These are phyloP conservation scores for Semotilus atromaculatus DNA, from an alignment of 2,797 vertebrate genomes.

Conservation along the genomic window DNA sequence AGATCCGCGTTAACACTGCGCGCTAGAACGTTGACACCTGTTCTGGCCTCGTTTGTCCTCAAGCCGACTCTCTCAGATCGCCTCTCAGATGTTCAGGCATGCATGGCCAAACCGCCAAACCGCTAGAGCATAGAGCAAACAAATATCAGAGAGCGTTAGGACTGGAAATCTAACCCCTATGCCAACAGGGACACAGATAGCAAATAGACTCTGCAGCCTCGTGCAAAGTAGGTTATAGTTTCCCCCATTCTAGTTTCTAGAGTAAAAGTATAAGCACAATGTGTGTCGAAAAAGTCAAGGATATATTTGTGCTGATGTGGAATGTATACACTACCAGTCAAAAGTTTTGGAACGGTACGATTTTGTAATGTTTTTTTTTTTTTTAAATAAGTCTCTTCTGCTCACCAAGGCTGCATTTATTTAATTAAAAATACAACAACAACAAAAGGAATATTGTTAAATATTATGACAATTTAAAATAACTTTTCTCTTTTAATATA, in stretches of 20 bases:
- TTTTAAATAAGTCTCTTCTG: too few relatives aligned
- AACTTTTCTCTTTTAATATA: too few relatives aligned
- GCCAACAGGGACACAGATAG: slow-evolving; percentile 78
- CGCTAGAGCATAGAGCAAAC: slow-evolving; percentile 64
- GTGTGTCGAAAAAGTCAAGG: neutral
- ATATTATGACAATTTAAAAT: too few relatives aligned
- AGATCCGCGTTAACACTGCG: slow-evolving; percentile 3
- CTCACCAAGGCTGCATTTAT: too few relatives aligned
- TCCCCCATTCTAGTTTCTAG: slow-evolving; percentile 64
- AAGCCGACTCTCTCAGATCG: slow-evolving; percentile 44
- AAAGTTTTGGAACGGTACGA: too few relatives aligned
- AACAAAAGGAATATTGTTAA: too few relatives aligned
- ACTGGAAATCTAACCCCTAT: slow-evolving; percentile 74
- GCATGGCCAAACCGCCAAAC: slow-evolving; percentile 46
- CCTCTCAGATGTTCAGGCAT: slow-evolving; percentile 47
- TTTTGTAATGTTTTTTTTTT: too few relatives aligned
- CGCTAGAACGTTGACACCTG: slow-evolving; percentile 48
- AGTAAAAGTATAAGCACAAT: neutral
- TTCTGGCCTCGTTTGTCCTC: slow-evolving; percentile 49
- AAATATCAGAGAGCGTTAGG: slow-evolving; percentile 74
- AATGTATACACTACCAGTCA: neutral
- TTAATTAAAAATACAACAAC: too few relatives aligned
- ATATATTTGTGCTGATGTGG: neutral
- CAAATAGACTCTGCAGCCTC: slow-evolving; percentile 70
- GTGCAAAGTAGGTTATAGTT: slow-evolving; percentile 71